phyloP scores from a whole-genome alignment of 1,140 invertebrate genomes.

The Solen grandis region DNA sequence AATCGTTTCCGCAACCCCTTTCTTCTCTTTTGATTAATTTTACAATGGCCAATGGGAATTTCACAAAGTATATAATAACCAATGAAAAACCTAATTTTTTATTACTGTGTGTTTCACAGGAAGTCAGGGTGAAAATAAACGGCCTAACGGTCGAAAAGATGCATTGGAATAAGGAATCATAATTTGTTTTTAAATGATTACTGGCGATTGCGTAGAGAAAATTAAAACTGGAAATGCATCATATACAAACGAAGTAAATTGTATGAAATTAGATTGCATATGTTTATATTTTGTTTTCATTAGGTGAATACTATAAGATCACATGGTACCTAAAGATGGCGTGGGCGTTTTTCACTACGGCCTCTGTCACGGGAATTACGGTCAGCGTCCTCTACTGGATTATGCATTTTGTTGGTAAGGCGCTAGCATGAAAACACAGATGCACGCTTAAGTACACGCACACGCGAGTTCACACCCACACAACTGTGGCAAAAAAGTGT shows the following conservation, averaged over 20 bases:
- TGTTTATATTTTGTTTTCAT: not conserved
- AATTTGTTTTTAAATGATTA: not conserved
- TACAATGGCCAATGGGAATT: no score
- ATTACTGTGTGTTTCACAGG: no score
- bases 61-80: no score
- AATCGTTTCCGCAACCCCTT: no score
- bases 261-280: not conserved
- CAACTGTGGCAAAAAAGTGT: no score
- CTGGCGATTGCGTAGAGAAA: not conserved
- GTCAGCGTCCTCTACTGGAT: constrained; percentile 7
- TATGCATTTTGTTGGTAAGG: not conserved
- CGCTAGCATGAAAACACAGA: no score
- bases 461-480: no score
- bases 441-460: no score
- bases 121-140: no score
- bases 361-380: constrained; percentile 22
- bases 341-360: constrained; percentile 37
- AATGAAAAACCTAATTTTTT: no score
- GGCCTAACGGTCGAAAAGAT: no score
- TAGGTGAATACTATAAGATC: constrained; percentile 45
- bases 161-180: not conserved
- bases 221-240: not conserved
- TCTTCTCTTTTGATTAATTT: no score
- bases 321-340: constrained; percentile 24
- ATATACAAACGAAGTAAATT: not conserved